Evolutionary conservation across 2,888 invertebrate species (phyloP).

Genomic region (Noctua janthina): DNA sequence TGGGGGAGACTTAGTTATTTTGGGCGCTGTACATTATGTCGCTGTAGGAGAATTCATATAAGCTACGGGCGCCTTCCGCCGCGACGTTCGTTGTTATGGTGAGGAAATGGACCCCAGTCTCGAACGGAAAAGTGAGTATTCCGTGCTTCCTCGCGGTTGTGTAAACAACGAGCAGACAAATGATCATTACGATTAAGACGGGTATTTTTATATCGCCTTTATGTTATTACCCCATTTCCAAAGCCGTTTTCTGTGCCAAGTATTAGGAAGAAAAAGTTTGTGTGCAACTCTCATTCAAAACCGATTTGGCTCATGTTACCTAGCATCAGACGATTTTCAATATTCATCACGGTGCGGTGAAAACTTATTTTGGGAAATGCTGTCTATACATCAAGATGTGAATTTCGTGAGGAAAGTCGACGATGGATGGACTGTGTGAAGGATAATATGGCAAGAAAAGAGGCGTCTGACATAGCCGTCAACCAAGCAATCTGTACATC

Average conservation of each 20-base stretch:
- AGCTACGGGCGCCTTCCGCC: slow-evolving; percentile 80
- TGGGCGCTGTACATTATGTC: slow-evolving; percentile 67
- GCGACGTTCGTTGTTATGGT: slow-evolving; percentile 76
- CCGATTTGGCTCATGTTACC: slow-evolving; percentile 63
- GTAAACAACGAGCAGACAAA: slow-evolving; percentile 61
- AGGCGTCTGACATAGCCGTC: too few species aligned
- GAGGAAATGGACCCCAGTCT: slow-evolving; percentile 82
- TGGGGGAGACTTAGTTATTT: slow-evolving; percentile 67
- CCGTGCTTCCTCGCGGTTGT: slow-evolving; percentile 63
- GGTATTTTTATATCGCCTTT: slow-evolving; percentile 43
- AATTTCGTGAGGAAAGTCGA: too few species aligned
- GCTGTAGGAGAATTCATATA: slow-evolving; percentile 81
- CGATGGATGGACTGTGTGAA: too few species aligned
- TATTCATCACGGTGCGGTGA: slow-evolving; percentile 48
- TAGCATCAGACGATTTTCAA: slow-evolving; percentile 51
- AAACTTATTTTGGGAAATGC: slow-evolving; percentile 30
- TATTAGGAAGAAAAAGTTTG: slow-evolving; percentile 55
- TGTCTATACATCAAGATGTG: slow-evolving; percentile 1
- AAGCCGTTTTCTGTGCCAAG: slow-evolving; percentile 53
- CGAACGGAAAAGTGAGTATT: slow-evolving; percentile 80
- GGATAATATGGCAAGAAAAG: too few species aligned
- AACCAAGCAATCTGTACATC: too few species aligned
- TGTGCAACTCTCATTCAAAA: slow-evolving; percentile 58
- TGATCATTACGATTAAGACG: slow-evolving; percentile 58
- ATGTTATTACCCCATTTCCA: slow-evolving; percentile 37